Conservation (phyloP, 2,888 invertebrate genomes). For the Agrochola circellaris region DNA sequence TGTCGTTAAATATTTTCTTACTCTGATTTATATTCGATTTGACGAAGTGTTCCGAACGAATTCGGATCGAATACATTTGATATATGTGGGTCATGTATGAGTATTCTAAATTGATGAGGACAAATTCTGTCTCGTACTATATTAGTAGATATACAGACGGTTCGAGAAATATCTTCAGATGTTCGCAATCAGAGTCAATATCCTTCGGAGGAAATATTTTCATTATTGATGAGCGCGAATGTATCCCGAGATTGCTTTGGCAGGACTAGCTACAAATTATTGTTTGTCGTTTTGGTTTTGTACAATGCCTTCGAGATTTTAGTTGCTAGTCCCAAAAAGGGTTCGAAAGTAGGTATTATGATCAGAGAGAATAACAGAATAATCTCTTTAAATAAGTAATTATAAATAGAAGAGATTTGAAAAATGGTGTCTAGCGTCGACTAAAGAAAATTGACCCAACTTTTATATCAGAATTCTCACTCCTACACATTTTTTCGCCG, state of each 20-base stretch:
- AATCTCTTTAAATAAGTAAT: slow-evolving; percentile 18
- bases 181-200: slow-evolving; percentile 65
- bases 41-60: slow-evolving; percentile 54
- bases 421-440: slow-evolving; percentile 12
- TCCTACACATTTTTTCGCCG: slow-evolving; percentile 1
- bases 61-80: slow-evolving; percentile 58
- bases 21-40: slow-evolving; percentile 64
- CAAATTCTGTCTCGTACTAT: slow-evolving; percentile 57
- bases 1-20: slow-evolving; percentile 65
- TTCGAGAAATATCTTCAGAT: slow-evolving; percentile 62
- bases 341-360: slow-evolving; percentile 1
- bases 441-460: slow-evolving; percentile 14
- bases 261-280: slow-evolving; percentile 48
- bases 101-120: slow-evolving; percentile 65
- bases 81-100: slow-evolving; percentile 56
- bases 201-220: slow-evolving; percentile 62
- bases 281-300: slow-evolving; percentile 45
- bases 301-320: slow-evolving; percentile 23
- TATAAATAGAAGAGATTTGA: slow-evolving; percentile 34
- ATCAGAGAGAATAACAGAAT: slow-evolving; percentile 7
- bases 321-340: slow-evolving; percentile 1
- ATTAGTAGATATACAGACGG: slow-evolving; percentile 54
- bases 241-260: slow-evolving; percentile 59
- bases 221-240: slow-evolving; percentile 63
- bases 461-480: slow-evolving; percentile 17